phyloP scores from a whole-genome alignment of 2,113 vertebrate species.

The Sus scrofa region DNA sequence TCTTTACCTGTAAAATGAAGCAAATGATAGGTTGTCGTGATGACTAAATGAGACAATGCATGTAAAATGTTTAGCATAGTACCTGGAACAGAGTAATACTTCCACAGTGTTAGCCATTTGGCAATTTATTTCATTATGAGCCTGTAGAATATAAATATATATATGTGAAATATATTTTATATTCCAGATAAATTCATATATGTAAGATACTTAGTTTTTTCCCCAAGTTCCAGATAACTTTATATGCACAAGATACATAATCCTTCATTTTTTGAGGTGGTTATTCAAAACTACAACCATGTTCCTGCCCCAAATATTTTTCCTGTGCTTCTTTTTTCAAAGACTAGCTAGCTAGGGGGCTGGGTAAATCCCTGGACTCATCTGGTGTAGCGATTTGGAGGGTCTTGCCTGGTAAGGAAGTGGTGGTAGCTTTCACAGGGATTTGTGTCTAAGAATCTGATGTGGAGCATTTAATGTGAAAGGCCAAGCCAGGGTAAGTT shows the following conservation, averaged over 20 bases:
- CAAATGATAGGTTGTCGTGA: neutral
- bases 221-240: conserved; percentile 10
- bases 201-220: conserved; percentile 25
- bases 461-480: neutral
- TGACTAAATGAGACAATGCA: neutral
- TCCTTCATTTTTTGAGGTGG: neutral
- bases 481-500: neutral
- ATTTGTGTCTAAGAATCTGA: neutral
- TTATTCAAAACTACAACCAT: neutral
- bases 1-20: conserved; percentile 31
- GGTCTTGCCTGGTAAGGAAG: neutral
- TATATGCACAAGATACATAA: neutral
- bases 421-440: neutral
- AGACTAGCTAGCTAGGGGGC: neutral
- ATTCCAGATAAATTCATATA: neutral
- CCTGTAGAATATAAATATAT: neutral
- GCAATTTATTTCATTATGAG: neutral
- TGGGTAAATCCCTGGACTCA: conserved; percentile 43
- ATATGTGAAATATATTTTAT: conserved; percentile 24
- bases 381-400: neutral
- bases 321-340: neutral
- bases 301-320: neutral
- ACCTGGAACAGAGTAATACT: neutral
- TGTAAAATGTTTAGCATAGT: neutral
- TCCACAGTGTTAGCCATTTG: neutral